Conservation (phyloP, 2,113 vertebrate species). For the Forbesichthys papilliferus region DNA sequence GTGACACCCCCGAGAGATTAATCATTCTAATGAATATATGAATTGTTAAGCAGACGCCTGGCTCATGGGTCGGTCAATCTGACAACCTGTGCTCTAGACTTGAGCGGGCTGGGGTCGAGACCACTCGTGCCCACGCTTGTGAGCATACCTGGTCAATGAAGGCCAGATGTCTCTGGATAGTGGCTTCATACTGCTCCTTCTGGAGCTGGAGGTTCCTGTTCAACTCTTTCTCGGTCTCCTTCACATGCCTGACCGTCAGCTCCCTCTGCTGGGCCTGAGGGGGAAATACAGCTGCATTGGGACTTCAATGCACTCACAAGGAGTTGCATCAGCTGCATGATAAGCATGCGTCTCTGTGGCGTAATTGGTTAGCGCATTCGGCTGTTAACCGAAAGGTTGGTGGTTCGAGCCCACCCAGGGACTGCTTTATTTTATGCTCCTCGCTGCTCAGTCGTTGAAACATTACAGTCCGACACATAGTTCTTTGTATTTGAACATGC, state of each 20-base stretch:
- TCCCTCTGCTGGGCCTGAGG: conserved; percentile 88
- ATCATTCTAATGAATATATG: too few relatives aligned
- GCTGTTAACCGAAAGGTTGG: conserved; percentile 46
- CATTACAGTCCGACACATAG: too few relatives aligned
- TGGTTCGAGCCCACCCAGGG: conserved; percentile 40
- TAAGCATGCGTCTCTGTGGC: conserved; percentile 24
- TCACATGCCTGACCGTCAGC: conserved; percentile 80
- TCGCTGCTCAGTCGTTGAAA: too few relatives aligned
- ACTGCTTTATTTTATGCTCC: too few relatives aligned
- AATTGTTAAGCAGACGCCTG: too few relatives aligned
- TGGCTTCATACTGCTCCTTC: conserved; percentile 90
- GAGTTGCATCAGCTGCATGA: not conserved
- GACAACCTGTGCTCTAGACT: too few relatives aligned
- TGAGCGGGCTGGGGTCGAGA: too few relatives aligned
- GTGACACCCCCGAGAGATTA: too few relatives aligned
- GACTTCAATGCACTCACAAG: too few relatives aligned
- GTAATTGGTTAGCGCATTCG: conserved; percentile 40
- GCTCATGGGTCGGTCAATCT: too few relatives aligned
- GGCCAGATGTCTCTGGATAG: conserved; percentile 88
- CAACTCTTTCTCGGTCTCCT: conserved; percentile 88
- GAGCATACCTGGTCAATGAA: conserved; percentile 92
- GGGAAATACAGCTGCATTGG: not conserved
- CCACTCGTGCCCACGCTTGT: not conserved
- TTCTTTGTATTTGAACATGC: too few relatives aligned
- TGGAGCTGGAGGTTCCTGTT: conserved; percentile 82